Evolutionary conservation across 1,140 invertebrate genomes (phyloP), one percentile per base, ranked within the genome.

Genomic region (Diorhabda elongata): DNA sequence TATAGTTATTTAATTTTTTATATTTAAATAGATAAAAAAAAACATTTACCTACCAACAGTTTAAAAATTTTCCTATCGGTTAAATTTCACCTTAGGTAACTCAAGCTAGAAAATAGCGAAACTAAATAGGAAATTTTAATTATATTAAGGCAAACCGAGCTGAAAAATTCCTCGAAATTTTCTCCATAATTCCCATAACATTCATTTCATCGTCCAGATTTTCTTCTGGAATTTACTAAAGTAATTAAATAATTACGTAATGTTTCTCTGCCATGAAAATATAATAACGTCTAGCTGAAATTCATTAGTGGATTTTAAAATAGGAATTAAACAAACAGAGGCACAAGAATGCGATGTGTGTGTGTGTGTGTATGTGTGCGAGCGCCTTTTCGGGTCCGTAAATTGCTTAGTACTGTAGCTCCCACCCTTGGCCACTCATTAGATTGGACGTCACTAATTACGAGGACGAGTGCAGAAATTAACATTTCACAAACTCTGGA

Each of bases 391-490:
- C 47, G 45, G 61, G 69, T 73, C n/a, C 58, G 71, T 69, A 73
- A 73, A 73, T 73, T 73, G 71, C 67, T 69, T 60, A 64, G 59
- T 41, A 47, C 62, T 52, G 66, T 60, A 47, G 57, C 44, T 60
- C 71, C 60, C 58, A 47, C 71, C 58, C 68, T 52, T 72, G 71
- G 68, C 71, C 71, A 73, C 71, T 73, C 71, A 73, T 73, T 73
- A 73, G 71, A 73, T 73, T 69, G 71, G 71, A 73, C 71, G 71
- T 73, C 71, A 73, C 71, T 73, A 73, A 73, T 73, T 73, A 73
- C 71, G 69, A 65, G 71, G 62, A 42, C 47, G 47, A 58, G 64
- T 58, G 45, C 58, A 56, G 71, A 67, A 73, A 73, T 73, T 73
- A 71, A 64, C 69, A 73, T 73, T 73, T 70, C 69, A 52, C 63